Base-by-base conservation (phyloP, 2,888 invertebrate species). In the Elegia similella region DNA sequence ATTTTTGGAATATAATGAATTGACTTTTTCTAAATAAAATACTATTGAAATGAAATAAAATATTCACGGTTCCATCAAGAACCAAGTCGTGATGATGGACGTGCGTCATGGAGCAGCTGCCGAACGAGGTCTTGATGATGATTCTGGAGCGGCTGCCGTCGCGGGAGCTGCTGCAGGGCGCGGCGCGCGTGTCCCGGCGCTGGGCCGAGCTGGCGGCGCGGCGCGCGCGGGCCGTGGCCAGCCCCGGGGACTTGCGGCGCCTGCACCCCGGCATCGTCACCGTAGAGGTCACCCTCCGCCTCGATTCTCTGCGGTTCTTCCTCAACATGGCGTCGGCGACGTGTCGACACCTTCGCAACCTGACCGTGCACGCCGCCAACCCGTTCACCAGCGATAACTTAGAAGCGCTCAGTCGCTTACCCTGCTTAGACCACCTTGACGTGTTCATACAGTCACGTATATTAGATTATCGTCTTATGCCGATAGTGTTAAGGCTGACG, bases 111-210 rank as follows among this genome's bases (percentile, higher is more conserved):
- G 67, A 73, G 23, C 6, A 29, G 5, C 59, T 76, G 6, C 76
- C 75, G 0, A 70, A 73, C 44, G 77, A 75, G 56, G 56, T 76
- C 16, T 42, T 76, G 17, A 38, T 67, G 48, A 62, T 68, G 61
- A 71, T 78, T n/a, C 68, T 76, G 43, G 61, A 68, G 30, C 57
- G 53, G 38, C 34, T 76, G 30, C 60, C 65, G 6, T 58, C 66
- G 1, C 56, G 59, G 7, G 64, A 68, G 12, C 7, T 73, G 57
- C 56, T 63, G n/a, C 42, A 34, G 0, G 62, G 61, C 7, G 65
- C 59, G 6, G 48, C 62, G 10, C 61, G 57, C n/a, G 75, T 77
- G 16, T 69, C 69, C 59, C 61, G 50, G 8, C 68, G 70, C 2
- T 75, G 75, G 77, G 61, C 60, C 6, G 47, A 23, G 3, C 48